Base-by-base conservation (phyloP, 2,888 invertebrate species). In the Agriopis aurantiaria region DNA sequence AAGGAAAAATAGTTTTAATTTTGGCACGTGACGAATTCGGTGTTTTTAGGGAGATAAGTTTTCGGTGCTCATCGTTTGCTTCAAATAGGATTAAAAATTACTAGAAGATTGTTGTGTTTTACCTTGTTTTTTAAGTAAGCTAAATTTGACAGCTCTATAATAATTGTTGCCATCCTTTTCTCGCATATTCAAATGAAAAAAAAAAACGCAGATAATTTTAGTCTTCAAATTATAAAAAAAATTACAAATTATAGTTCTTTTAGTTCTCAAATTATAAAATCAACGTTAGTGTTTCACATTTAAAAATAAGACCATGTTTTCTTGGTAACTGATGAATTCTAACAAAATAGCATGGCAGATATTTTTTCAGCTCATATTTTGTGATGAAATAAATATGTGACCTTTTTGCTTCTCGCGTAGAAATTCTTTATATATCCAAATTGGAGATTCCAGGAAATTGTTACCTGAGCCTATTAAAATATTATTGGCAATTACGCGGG, bases 401-500 rank as follows among this genome's bases (percentile, higher is more conserved):
- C 3, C 33, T 41, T 43, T 52, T 52, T 45, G 10, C 52, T 52
- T 8, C n/a, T 45, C 10, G 40, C 62, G n/a, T 53, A 11, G 33
- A 60, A 45, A 40, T 69, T 41, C 51, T 53, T 59, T 48, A 41
- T 56, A 48, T 11, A 46, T 10, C 23, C n/a, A 41, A 63, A 61
- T 68, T 58, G 53, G 59, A 71, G 51, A 52, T 71, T 68, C 61
- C 51, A 49, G 65, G 65, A 68, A 65, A 49, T 62, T 57, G 59
- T 65, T 65, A 65, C 40, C 40, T 52, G 45, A 48, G 48, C 65
- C 43, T 65, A 62, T 58, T 70, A 65, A 68, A 68, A 67, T 72
- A 68, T 72, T 69, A 65, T 62, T 58, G 58, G 51, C 65, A 69
- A 65, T 65, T 69, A 65, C 62, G 61, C 8, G 11, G 8, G 48